Percentiles rank a stretch among this genome's conserved stretches.
phyloP scores from a whole-genome alignment of 2,113 vertebrate genomes.

The Galemys pyrenaicus region DNA sequence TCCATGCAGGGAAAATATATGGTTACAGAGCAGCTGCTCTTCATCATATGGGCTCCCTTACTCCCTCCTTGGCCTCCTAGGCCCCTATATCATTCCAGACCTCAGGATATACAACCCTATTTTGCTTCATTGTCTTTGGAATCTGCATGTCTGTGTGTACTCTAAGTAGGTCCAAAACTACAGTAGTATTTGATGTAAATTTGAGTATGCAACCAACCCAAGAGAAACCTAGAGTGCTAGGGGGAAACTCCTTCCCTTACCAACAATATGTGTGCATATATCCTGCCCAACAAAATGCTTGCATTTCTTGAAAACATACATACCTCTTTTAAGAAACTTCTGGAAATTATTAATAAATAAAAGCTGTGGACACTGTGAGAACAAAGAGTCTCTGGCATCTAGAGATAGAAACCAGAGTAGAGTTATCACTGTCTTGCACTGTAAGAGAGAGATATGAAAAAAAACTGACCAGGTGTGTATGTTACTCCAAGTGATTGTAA shows the following conservation, averaged over 20 bases:
- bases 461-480: background rate
- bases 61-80: background rate
- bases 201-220: background rate
- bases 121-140: background rate
- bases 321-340: conserved; percentile 9
- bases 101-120: background rate
- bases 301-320: background rate
- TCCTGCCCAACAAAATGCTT: background rate
- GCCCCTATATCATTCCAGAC: too few species aligned
- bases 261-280: background rate
- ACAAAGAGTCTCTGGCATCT: background rate
- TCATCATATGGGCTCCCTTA: background rate
- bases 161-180: background rate
- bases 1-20: background rate
- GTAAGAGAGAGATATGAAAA: background rate
- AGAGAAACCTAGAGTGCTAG: background rate
- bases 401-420: background rate
- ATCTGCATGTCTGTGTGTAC: background rate
- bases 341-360: background rate
- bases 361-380: background rate
- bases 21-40: background rate
- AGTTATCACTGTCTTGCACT: background rate
- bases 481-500: background rate
- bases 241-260: background rate
- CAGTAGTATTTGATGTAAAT: background rate